Evolutionary conservation across 2,888 invertebrate genomes (phyloP).

Genomic region (Callyntrura sp.): DNA sequence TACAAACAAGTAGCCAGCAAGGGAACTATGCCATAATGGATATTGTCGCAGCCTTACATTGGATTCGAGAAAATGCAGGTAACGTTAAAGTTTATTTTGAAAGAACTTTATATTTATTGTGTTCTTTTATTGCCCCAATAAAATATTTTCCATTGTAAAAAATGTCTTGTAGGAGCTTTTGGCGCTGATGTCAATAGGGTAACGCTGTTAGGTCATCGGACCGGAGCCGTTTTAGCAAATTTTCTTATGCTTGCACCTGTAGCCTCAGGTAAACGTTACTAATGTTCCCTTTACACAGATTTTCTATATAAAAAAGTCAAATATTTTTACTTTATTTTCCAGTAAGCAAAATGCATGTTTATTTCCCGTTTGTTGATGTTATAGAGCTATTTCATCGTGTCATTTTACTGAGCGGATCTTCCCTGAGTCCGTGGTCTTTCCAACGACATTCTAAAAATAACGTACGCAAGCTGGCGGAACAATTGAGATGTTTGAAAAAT

Average conservation of each 20-base stretch:
- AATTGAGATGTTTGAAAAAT: conserved; percentile 79
- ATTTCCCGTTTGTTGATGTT: conserved; percentile 66
- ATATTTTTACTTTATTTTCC: too few species aligned
- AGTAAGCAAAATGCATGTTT: background rate
- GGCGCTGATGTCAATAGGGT: conserved; percentile 97
- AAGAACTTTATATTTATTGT: too few species aligned
- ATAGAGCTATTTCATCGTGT: conserved; percentile 91
- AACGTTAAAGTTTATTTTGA: too few species aligned
- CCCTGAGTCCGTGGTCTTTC: conserved; percentile 89
- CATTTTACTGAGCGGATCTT: conserved; percentile 91
- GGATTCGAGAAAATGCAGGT: conserved; percentile 98
- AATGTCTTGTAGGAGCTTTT: too few species aligned
- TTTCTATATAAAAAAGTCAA: too few species aligned
- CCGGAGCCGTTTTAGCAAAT: conserved; percentile 98
- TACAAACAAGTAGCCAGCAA: conserved; percentile 92
- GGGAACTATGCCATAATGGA: conserved; percentile 97
- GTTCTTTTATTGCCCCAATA: too few species aligned
- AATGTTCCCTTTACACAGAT: too few species aligned
- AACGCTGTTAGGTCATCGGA: conserved; percentile 98
- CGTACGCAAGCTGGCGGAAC: conserved; percentile 82
- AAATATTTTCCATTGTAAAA: too few species aligned
- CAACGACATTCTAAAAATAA: conserved; percentile 83
- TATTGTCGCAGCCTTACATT: conserved; percentile 97
- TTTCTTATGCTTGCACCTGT: conserved; percentile 98
- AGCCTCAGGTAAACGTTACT: conserved; percentile 91